phyloP scores from a whole-genome alignment of 2,113 vertebrate species.

The Paramormyrops kingsleyae region DNA sequence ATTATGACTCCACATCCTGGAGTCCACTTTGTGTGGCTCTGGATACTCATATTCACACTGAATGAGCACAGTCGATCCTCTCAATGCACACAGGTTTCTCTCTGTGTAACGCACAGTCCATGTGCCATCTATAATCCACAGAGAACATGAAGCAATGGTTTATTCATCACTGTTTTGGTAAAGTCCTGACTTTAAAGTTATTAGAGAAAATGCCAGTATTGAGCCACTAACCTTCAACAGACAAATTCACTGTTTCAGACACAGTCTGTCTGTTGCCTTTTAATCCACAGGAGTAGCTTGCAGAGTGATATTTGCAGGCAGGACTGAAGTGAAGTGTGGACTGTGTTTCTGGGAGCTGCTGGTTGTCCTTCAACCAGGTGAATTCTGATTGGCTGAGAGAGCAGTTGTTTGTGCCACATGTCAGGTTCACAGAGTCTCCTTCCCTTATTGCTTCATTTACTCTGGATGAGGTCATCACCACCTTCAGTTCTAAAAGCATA shows the following conservation, averaged over 20 bases:
- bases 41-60: neutral
- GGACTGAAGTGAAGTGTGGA: too few relatives aligned
- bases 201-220: too few relatives aligned
- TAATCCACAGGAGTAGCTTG: neutral
- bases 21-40: neutral
- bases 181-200: too few relatives aligned
- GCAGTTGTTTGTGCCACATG: slow-evolving; percentile 14
- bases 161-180: too few relatives aligned
- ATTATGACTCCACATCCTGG: neutral
- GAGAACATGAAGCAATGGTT: too few relatives aligned
- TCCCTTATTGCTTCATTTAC: slow-evolving; percentile 7
- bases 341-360: too few relatives aligned
- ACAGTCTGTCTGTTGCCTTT: neutral
- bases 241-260: neutral
- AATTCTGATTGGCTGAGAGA: slow-evolving; percentile 18
- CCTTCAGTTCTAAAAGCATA: neutral
- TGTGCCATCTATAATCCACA: too few relatives aligned
- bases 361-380: slow-evolving; percentile 30
- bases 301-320: neutral
- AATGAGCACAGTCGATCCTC: neutral
- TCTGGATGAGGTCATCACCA: neutral
- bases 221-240: neutral
- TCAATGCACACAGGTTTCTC: neutral
- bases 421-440: slow-evolving; percentile 24
- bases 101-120: neutral